Evolutionary conservation across 2,113 vertebrate species (phyloP).

Genomic region (Girardinichthys multiradiatus): DNA sequence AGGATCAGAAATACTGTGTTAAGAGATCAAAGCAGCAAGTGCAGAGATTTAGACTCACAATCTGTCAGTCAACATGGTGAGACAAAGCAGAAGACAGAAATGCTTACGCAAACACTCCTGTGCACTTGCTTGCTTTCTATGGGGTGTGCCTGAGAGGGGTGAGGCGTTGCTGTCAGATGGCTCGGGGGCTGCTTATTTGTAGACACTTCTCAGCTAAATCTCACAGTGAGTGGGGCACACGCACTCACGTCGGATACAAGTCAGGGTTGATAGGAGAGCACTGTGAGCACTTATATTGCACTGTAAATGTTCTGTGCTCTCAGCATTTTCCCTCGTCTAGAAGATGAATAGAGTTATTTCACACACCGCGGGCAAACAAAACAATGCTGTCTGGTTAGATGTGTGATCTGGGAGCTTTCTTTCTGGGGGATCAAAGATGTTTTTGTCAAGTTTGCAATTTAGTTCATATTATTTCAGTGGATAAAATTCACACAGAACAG

Average conservation of each 20-base stretch:
- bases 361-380: constrained; percentile 69
- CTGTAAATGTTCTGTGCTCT: constrained; percentile 73
- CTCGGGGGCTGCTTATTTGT: constrained; percentile 71
- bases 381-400: constrained; percentile 56
- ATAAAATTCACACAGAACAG: neutral
- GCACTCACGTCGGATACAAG: constrained; percentile 44
- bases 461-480: constrained; percentile 30
- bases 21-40: constrained; percentile 72
- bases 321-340: constrained; percentile 72
- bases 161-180: constrained; percentile 68
- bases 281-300: constrained; percentile 56
- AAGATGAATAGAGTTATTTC: constrained; percentile 76
- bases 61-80: constrained; percentile 71
- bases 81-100: constrained; percentile 73
- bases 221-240: constrained; percentile 27
- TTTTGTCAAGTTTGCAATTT: constrained; percentile 62
- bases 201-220: constrained; percentile 57
- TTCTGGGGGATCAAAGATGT: constrained; percentile 56
- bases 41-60: constrained; percentile 58
- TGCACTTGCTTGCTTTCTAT: constrained; percentile 42
- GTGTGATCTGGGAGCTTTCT: constrained; percentile 52
- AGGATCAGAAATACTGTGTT: constrained; percentile 68
- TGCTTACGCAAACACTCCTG: constrained; percentile 70
- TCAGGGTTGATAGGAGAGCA: constrained; percentile 45
- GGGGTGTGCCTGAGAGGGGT: constrained; percentile 60